phyloP scores from a whole-genome alignment of 35 echinoderm and acorn worm genomes.

The Lytechinus pictus region DNA sequence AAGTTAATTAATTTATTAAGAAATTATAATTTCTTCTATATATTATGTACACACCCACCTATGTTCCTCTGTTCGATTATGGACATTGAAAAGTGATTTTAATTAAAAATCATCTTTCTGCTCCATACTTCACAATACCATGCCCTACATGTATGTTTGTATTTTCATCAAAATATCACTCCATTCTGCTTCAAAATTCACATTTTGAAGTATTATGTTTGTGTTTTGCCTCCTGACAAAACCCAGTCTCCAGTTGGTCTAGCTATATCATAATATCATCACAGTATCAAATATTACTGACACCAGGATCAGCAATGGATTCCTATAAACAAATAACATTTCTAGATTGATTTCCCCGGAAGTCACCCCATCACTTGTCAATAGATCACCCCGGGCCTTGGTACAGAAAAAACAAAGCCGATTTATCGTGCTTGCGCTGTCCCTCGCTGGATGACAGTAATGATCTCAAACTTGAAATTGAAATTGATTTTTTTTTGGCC shows the following conservation, averaged over 20 bases:
- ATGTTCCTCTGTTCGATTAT: no score
- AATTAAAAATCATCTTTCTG: no score
- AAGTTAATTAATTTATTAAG: no score
- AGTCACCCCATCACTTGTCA: not conserved
- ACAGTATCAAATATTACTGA: not conserved
- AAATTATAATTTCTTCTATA: no score
- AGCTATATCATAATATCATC: not conserved
- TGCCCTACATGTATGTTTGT: no score
- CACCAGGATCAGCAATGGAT: not conserved
- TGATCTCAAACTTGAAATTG: conserved; percentile 29
- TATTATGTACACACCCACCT: no score
- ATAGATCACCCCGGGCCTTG: not conserved
- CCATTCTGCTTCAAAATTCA: not conserved
- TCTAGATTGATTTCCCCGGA: not conserved
- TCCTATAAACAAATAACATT: not conserved
- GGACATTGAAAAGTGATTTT: no score
- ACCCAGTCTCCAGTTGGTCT: not conserved
- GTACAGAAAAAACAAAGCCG: not conserved
- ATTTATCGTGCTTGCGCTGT: not conserved
- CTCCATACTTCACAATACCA: no score
- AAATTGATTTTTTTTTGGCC: conserved; percentile 34
- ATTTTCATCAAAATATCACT: no score
- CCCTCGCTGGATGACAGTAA: not conserved
- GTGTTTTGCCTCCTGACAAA: not conserved
- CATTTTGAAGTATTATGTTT: not conserved